Conservation (phyloP, 1,140 invertebrate genomes). For the Andrena cerasifolii region DNA sequence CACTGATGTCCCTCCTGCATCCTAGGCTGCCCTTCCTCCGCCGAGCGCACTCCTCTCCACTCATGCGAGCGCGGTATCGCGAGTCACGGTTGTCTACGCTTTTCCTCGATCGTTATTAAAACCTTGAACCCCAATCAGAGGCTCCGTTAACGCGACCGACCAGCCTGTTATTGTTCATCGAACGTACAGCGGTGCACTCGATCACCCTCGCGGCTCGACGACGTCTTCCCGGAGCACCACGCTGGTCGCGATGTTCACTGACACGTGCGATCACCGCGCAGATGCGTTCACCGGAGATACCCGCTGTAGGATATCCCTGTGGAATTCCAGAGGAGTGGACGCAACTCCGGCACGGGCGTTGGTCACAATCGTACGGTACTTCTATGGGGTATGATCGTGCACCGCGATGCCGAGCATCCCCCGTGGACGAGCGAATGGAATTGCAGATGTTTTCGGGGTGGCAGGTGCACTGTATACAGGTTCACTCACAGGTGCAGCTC, state of each 20-base stretch:
- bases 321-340: too few relatives aligned
- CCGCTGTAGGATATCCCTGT: not conserved
- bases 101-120: not conserved
- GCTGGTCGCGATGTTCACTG: constrained; percentile 30
- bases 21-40: too few relatives aligned
- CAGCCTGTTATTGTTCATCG: constrained; percentile 12
- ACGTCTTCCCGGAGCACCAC: not conserved
- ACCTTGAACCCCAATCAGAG: not conserved
- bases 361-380: not conserved
- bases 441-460: constrained; percentile 14
- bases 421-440: not conserved
- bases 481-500: constrained; percentile 69
- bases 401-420: not conserved
- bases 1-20: not conserved
- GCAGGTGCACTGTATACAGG: constrained; percentile 50
- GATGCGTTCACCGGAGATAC: not conserved
- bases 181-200: constrained; percentile 17
- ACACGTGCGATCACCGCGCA: constrained; percentile 23
- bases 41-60: not conserved
- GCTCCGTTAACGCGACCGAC: not conserved
- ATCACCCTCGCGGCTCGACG: constrained; percentile 2
- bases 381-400: not conserved
- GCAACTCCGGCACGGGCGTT: not conserved
- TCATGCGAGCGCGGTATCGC: too few relatives aligned
- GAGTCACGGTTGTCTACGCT: not conserved